Conservation (phyloP, 2,797 vertebrate species). For the Dipus sagitta region DNA sequence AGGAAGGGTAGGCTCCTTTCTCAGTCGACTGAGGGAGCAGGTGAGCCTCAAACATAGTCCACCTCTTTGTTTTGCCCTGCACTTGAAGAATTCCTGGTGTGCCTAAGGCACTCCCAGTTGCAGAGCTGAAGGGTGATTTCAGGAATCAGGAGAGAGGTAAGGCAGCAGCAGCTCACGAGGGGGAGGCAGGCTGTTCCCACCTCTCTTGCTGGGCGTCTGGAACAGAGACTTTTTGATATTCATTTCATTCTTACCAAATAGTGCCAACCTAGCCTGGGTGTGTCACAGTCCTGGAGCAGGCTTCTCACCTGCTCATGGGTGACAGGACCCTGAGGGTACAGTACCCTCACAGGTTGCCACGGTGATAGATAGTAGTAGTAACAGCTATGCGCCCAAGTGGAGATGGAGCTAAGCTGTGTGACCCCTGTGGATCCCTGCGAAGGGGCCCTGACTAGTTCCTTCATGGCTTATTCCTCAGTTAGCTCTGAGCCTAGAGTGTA, state of each 20-base stretch:
- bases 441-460: not conserved
- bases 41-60: not conserved
- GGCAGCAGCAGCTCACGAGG: fast-evolving
- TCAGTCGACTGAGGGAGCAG: not conserved
- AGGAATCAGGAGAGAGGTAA: not conserved
- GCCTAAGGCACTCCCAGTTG: not conserved
- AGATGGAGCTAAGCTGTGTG: not conserved
- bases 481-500: not conserved
- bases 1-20: not conserved
- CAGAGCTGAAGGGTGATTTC: not conserved
- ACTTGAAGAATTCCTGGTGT: not conserved
- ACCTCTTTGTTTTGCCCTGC: not conserved
- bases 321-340: not conserved
- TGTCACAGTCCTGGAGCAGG: not conserved
- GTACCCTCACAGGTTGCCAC: not conserved
- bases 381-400: not conserved
- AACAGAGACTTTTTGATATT: not conserved
- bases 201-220: not conserved
- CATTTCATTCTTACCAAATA: not conserved
- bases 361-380: not conserved
- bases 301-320: not conserved
- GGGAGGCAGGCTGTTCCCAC: not conserved
- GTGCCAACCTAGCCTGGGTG: fast-evolving
- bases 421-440: fast-evolving
- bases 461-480: not conserved